phyloP scores from a whole-genome alignment of 1,140 invertebrate genomes.

The Calycopis cecrops region DNA sequence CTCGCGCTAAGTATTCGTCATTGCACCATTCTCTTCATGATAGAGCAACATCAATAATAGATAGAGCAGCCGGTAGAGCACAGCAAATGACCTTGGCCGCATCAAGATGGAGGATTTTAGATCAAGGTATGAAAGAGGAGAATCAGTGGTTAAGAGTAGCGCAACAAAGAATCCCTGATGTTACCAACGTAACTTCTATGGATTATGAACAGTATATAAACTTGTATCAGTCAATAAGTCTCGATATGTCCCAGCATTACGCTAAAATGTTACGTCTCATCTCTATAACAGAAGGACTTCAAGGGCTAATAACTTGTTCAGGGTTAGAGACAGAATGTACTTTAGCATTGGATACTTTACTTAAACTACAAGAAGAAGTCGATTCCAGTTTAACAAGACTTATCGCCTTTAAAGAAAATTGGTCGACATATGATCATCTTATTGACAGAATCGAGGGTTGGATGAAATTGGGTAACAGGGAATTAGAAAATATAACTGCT shows the following conservation, averaged over 20 bases:
- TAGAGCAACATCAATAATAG: slow-evolving; percentile 83
- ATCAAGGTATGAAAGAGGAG: slow-evolving; percentile 89
- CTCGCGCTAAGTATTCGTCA: slow-evolving; percentile 81
- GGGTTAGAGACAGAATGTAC: slow-evolving; percentile 83
- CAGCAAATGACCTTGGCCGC: slow-evolving; percentile 89
- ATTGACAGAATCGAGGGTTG: slow-evolving; percentile 84
- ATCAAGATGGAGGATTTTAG: slow-evolving; percentile 86
- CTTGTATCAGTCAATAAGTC: slow-evolving; percentile 85
- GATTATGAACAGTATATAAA: slow-evolving; percentile 91
- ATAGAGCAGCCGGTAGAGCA: slow-evolving; percentile 84
- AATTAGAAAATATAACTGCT: slow-evolving; percentile 75
- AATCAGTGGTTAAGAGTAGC: slow-evolving; percentile 87
- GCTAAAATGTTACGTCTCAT: slow-evolving; percentile 83
- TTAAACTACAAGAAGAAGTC: slow-evolving; percentile 83
- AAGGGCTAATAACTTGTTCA: slow-evolving; percentile 82
- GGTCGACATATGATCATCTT: slow-evolving; percentile 82
- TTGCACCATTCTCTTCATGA: slow-evolving; percentile 86
- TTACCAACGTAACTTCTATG: slow-evolving; percentile 84
- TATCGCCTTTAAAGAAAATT: slow-evolving; percentile 84
- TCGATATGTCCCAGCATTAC: slow-evolving; percentile 86
- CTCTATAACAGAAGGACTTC: slow-evolving; percentile 82
- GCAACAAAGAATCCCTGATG: slow-evolving; percentile 85
- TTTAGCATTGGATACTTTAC: slow-evolving; percentile 80
- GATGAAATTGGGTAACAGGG: slow-evolving; percentile 82
- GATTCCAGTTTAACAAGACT: slow-evolving; percentile 81